These are phyloP conservation scores for Thymallus thymallus DNA, from an alignment of 2,113 vertebrate species.

Conservation along the genomic window DNA sequence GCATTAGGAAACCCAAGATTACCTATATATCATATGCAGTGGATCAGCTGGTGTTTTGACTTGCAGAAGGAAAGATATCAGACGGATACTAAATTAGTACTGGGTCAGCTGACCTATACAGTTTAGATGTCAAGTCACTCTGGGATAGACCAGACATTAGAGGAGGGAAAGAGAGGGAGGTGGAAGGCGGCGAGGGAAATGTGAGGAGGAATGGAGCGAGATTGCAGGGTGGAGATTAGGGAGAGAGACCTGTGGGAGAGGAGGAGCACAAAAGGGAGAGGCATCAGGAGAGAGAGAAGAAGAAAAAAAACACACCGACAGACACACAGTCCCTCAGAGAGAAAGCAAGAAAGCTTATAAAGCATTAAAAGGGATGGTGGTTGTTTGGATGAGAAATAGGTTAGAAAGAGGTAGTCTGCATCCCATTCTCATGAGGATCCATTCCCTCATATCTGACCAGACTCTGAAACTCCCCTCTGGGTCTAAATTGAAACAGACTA, in stretches of 20 bases:
- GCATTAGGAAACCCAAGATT: slow-evolving; percentile 40
- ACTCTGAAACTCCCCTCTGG: not conserved
- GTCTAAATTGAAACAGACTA: not conserved
- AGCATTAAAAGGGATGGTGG: no score
- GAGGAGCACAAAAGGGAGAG: not conserved
- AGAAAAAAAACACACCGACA: no score
- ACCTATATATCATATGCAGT: slow-evolving; percentile 43
- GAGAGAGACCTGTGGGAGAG: no score
- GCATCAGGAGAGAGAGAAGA: no score
- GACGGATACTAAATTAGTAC: slow-evolving; percentile 15
- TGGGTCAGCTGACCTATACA: slow-evolving; percentile 20
- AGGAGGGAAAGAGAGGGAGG: not conserved
- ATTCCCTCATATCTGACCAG: no score
- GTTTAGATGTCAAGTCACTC: slow-evolving; percentile 1
- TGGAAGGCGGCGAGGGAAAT: not conserved
- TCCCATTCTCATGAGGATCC: no score
- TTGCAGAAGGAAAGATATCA: slow-evolving; percentile 51
- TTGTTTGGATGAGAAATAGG: no score
- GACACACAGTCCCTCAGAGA: no score
- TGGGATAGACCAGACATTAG: not conserved
- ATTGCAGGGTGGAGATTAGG: not conserved
- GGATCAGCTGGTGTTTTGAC: slow-evolving; percentile 62
- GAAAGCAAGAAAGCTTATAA: no score
- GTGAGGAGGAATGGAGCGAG: slow-evolving; percentile 3
- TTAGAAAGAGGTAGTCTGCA: no score